Conservation (phyloP, 2,113 vertebrate species). For the Forbesichthys papilliferus region DNA sequence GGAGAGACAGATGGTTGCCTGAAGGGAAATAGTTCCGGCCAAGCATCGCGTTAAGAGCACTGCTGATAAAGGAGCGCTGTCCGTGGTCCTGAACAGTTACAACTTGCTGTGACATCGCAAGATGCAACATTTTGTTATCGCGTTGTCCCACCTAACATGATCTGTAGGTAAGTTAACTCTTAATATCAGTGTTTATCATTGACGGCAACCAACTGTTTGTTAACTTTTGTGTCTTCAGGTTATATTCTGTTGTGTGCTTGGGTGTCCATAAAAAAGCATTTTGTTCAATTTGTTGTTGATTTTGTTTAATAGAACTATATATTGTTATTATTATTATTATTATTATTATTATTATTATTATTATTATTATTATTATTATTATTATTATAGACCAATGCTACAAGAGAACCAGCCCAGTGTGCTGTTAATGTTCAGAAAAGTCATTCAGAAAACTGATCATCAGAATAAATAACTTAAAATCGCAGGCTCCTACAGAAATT, state of each 20-base stretch:
- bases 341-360: background rate
- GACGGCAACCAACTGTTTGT: too few species aligned
- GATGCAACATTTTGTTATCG: background rate
- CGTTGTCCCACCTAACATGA: conserved; percentile 17
- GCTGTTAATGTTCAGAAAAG: background rate
- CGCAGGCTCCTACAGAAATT: too few species aligned
- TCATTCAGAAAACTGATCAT: too few species aligned
- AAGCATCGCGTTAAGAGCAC: background rate
- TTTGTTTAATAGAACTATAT: background rate
- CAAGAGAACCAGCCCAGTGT: background rate
- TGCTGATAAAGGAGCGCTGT: conserved; percentile 30
- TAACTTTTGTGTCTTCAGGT: too few species aligned
- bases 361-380: background rate
- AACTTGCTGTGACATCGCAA: background rate
- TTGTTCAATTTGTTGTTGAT: background rate
- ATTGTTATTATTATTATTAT: background rate
- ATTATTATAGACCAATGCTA: too few species aligned
- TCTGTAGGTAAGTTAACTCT: conserved; percentile 27
- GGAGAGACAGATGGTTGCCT: too few species aligned
- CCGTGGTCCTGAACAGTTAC: conserved; percentile 45
- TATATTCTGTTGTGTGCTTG: background rate
- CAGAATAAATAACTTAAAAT: too few species aligned
- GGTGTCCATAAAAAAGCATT: background rate
- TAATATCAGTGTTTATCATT: too few species aligned
- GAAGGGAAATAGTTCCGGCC: too few species aligned